These are phyloP conservation scores for Agonum fuliginosum DNA, from an alignment of 2,888 invertebrate species.

Conservation along the genomic window DNA sequence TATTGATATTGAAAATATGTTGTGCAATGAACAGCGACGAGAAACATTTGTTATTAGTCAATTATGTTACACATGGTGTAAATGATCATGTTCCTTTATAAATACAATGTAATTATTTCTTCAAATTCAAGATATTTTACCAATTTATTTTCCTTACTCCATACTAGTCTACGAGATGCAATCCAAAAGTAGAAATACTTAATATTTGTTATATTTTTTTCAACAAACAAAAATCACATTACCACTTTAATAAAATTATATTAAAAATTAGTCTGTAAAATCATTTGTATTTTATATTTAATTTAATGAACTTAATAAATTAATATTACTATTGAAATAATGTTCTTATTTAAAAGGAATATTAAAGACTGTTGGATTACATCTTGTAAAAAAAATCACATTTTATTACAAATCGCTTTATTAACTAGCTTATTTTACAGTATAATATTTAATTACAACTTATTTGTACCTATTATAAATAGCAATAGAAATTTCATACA, in stretches of 20 bases:
- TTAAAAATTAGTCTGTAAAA: no score
- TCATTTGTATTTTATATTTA: no score
- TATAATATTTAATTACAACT: slow-evolving; percentile 43
- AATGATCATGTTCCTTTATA: slow-evolving; percentile 51
- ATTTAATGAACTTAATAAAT: no score
- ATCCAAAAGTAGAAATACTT: not conserved
- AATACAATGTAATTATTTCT: slow-evolving; percentile 46
- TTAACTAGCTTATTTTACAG: slow-evolving; percentile 46
- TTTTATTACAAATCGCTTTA: slow-evolving; percentile 52
- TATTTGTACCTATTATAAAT: slow-evolving; percentile 52
- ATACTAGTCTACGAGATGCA: not conserved
- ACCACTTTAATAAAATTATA: no score
- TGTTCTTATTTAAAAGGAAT: not conserved
- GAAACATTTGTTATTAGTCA: slow-evolving; percentile 50
- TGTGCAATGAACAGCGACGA: slow-evolving; percentile 43
- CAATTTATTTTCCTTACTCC: slow-evolving; percentile 17
- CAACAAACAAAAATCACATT: no score
- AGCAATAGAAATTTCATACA: slow-evolving; percentile 45
- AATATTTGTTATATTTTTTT: no score
- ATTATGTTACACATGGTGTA: slow-evolving; percentile 49
- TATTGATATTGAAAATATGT: slow-evolving; percentile 17
- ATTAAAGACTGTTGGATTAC: not conserved
- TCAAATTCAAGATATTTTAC: not conserved
- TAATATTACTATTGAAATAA: not conserved
- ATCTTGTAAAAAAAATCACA: slow-evolving; percentile 34